Evolutionary conservation across 2,888 invertebrate genomes (phyloP).

Genomic region (Congeria kusceri): DNA sequence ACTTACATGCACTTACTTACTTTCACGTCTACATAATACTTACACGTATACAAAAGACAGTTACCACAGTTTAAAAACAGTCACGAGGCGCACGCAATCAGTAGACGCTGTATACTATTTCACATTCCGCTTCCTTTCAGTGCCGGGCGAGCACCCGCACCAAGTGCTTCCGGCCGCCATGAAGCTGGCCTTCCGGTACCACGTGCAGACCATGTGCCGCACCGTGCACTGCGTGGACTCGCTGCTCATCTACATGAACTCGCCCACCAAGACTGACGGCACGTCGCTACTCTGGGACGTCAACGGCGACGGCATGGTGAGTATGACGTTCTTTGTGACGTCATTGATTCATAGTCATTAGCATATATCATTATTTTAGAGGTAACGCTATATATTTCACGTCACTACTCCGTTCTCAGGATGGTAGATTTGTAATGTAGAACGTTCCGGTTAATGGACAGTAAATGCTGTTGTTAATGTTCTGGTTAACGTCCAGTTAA

Average conservation of each 20-base stretch:
- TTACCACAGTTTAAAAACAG: no score
- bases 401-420: no score
- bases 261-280: slow-evolving; percentile 86
- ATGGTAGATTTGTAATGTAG: no score
- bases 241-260: slow-evolving; percentile 86
- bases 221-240: slow-evolving; percentile 86
- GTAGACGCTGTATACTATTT: no score
- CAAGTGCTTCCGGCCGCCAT: slow-evolving; percentile 84
- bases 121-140: slow-evolving; percentile 42
- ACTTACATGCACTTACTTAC: no score
- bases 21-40: no score
- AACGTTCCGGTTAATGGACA: no score
- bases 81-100: no score
- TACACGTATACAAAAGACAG: no score
- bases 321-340: slow-evolving; percentile 38
- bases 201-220: slow-evolving; percentile 86
- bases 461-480: no score
- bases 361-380: background rate
- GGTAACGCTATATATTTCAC: no score
- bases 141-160: slow-evolving; percentile 73
- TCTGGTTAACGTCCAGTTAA: no score
- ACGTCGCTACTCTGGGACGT: slow-evolving; percentile 86
- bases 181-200: slow-evolving; percentile 86
- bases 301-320: slow-evolving; percentile 86
- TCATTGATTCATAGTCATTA: background rate